Base-by-base conservation (phyloP, 2,113 vertebrate genomes). In the Tupaia tana region DNA sequence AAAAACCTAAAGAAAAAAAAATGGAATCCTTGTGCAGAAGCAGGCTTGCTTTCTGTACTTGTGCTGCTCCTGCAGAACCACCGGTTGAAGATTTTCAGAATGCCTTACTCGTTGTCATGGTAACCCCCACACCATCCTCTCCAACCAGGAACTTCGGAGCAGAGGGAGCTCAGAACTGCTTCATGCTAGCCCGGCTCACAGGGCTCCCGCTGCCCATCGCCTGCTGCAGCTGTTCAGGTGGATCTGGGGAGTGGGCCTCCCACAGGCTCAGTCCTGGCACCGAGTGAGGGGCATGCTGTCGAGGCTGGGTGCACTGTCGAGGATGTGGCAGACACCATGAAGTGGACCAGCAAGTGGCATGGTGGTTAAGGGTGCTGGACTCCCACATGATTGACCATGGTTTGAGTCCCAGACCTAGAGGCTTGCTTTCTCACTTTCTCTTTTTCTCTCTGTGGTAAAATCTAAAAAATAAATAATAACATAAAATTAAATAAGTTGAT, bases 41-140 rank as follows among this genome's bases (percentile, higher is more conserved):
- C 92, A 75, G n/a, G 52, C 73, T 31, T n/a, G 9, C 13, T 70
- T 54, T 79, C 66, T 61, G 59, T 9, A 2, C 75, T 56, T 7
- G 8, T 9, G 8, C 34, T 8, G 52, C 64, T 82, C 83, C 91
- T 79, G 91, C 81, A 66, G 77, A 71, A 15, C 77, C 64, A 52
- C 84, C 52, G 15, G 43, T 54, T 74, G 74, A 77, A 92, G 74
- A 67, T 70, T 95, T 96, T 89, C 69, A 69, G 52, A 89, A 56
- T 89, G 93, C 95, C 74, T 70, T 56, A 56, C 69, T n/a, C 13
- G 24, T 96, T 92, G 93, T 73, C 85, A 94, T 94, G 93, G 95
- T 70, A 79, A 95, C 86, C 9, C 34, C 8, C 5, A 75, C 91
- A 86, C 0, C 34, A 52, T 31, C 29, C 12, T 91, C 80, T 82